Evolutionary conservation across 2,113 vertebrate species (phyloP).

Genomic region (Pteropus alecto): DNA sequence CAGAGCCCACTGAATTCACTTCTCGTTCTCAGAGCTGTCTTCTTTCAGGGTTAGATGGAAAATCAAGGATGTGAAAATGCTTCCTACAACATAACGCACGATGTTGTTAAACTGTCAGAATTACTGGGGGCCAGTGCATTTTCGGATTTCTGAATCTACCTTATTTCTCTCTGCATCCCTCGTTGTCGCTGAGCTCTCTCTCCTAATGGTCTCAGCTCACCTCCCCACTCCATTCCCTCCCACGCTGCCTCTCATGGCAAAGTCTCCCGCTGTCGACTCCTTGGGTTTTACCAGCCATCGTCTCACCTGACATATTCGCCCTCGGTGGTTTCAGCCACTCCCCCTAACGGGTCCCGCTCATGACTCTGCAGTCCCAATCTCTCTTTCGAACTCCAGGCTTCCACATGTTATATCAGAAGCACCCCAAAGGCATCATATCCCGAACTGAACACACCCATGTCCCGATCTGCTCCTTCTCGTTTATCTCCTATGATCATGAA

Average conservation of each 20-base stretch:
- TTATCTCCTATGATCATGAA: neutral
- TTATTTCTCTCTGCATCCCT: neutral
- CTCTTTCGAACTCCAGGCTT: neutral
- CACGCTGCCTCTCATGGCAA: neutral
- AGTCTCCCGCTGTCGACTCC: neutral
- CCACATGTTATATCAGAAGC: neutral
- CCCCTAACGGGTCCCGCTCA: neutral
- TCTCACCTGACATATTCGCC: neutral
- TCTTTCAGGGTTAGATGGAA: neutral
- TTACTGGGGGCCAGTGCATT: neutral
- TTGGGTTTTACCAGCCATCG: neutral
- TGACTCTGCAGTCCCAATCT: neutral
- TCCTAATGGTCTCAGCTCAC: neutral
- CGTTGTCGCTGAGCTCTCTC: neutral
- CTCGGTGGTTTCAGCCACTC: neutral
- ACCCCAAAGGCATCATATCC: neutral
- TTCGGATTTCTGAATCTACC: neutral
- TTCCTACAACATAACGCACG: neutral
- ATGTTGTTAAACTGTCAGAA: neutral
- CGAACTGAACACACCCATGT: neutral
- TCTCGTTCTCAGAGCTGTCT: neutral
- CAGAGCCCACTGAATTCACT: neutral
- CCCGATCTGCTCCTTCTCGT: neutral
- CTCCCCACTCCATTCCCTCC: neutral
- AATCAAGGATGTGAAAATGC: neutral